Evolutionary conservation across 1,140 invertebrate species (phyloP).

Genomic region (Galleria mellonella): DNA sequence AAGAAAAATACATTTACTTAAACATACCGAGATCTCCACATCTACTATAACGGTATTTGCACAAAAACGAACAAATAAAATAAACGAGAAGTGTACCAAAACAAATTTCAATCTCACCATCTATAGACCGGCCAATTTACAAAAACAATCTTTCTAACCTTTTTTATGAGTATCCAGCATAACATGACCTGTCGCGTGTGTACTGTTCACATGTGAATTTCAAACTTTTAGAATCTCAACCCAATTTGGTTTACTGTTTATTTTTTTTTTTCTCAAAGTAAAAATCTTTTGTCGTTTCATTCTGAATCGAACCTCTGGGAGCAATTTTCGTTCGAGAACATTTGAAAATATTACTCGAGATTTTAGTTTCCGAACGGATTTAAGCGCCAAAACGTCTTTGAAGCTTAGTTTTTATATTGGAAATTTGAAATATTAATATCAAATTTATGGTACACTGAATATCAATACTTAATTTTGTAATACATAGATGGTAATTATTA

Average conservation of each 20-base stretch:
- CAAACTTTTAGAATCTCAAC: constrained; percentile 1
- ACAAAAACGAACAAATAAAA: constrained; percentile 34
- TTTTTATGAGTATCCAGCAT: constrained; percentile 26
- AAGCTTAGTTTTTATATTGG: constrained; percentile 6
- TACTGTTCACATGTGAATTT: neutral
- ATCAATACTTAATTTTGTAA: no score
- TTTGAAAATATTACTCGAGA: constrained; percentile 34
- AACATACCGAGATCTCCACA: neutral
- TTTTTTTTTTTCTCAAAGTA: constrained; percentile 22
- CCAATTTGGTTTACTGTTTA: neutral
- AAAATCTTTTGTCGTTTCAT: constrained; percentile 21
- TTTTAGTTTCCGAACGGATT: constrained; percentile 43
- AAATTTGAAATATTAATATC: no score
- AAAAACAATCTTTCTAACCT: constrained; percentile 35
- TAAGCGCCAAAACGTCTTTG: constrained; percentile 7
- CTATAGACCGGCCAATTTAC: constrained; percentile 26
- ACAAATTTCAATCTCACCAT: constrained; percentile 45
- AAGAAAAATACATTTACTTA: no score
- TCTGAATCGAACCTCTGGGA: constrained; percentile 36
- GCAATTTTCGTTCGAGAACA: constrained; percentile 37
- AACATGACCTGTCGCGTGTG: constrained; percentile 1
- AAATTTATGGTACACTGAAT: no score
- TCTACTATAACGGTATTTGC: constrained; percentile 3
- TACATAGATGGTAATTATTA: no score
- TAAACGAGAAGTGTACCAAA: constrained; percentile 31